A percentile compares a stretch with the other conserved stretches of the same genome.
phyloP scores from a whole-genome alignment of 2,113 vertebrate species.

The Oenanthe melanoleuca region DNA sequence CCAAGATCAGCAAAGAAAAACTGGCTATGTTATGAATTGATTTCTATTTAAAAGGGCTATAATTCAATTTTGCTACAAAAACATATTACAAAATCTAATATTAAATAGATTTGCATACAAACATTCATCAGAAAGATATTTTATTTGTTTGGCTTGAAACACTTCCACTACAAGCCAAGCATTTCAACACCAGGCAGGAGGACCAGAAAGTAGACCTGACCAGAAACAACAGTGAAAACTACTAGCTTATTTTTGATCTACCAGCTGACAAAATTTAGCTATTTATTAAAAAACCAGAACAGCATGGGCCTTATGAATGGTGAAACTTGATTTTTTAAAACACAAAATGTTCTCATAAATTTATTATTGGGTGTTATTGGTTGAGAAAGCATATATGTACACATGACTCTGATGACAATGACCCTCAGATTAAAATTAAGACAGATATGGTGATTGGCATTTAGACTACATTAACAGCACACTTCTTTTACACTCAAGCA shows the following conservation, averaged over 20 bases:
- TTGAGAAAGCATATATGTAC: background rate
- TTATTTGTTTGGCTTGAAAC: slow-evolving; percentile 69
- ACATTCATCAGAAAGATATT: slow-evolving; percentile 66
- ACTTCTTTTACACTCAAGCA: background rate
- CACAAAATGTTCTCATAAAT: background rate
- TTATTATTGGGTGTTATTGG: background rate
- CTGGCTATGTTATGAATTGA: slow-evolving; percentile 22
- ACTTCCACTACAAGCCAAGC: slow-evolving; percentile 65
- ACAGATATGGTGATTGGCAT: background rate
- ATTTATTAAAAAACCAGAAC: background rate
- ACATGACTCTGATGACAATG: background rate
- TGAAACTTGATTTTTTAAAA: slow-evolving; percentile 8
- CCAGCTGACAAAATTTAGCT: slow-evolving; percentile 44
- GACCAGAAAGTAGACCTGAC: slow-evolving; percentile 47
- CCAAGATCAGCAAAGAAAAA: slow-evolving; percentile 16
- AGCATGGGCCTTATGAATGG: background rate
- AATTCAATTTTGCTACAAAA: slow-evolving; percentile 63
- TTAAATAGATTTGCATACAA: slow-evolving; percentile 60
- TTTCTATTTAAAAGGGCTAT: slow-evolving; percentile 39
- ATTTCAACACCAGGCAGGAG: slow-evolving; percentile 48
- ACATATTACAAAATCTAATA: slow-evolving; percentile 61
- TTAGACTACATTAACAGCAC: background rate
- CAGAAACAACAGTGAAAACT: slow-evolving; percentile 58
- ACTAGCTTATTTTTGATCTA: slow-evolving; percentile 44
- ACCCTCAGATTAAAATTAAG: background rate